These are phyloP conservation scores for Cinara cedri DNA, from an alignment of 2,888 invertebrate species.

Conservation along the genomic window DNA sequence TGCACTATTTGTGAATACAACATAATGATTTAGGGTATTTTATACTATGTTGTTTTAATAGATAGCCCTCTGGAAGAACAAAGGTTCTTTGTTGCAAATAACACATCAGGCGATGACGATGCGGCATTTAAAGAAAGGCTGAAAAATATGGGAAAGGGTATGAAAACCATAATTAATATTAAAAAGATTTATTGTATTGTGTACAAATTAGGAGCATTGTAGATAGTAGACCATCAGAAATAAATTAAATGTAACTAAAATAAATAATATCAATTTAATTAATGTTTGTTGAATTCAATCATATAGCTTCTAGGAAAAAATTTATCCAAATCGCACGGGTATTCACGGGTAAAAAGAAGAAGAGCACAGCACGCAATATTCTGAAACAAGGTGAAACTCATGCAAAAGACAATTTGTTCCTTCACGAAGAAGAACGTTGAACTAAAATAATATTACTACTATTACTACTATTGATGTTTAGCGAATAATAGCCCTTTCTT, in stretches of 20 bases:
- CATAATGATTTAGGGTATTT: background rate
- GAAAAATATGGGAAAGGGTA: constrained; percentile 82
- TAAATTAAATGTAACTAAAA: background rate
- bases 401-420: constrained; percentile 60
- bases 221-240: background rate
- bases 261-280: background rate
- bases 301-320: constrained; percentile 77
- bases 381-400: constrained; percentile 60
- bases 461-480: constrained; percentile 19
- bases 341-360: constrained; percentile 72
- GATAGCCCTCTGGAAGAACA: constrained; percentile 60
- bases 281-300: constrained; percentile 58
- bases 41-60: constrained; percentile 46
- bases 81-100: constrained; percentile 29
- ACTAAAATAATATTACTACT: constrained; percentile 1
- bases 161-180: constrained; percentile 60
- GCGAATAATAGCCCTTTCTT: background rate
- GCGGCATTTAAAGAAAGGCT: constrained; percentile 77
- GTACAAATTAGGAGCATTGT: background rate
- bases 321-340: constrained; percentile 80
- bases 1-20: background rate
- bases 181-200: background rate
- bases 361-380: constrained; percentile 56
- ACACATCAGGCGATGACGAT: constrained; percentile 67
- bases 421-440: constrained; percentile 59